These are phyloP conservation scores for Myotis brandtii DNA, from an alignment of 2,113 vertebrate species.

Conservation along the genomic window DNA sequence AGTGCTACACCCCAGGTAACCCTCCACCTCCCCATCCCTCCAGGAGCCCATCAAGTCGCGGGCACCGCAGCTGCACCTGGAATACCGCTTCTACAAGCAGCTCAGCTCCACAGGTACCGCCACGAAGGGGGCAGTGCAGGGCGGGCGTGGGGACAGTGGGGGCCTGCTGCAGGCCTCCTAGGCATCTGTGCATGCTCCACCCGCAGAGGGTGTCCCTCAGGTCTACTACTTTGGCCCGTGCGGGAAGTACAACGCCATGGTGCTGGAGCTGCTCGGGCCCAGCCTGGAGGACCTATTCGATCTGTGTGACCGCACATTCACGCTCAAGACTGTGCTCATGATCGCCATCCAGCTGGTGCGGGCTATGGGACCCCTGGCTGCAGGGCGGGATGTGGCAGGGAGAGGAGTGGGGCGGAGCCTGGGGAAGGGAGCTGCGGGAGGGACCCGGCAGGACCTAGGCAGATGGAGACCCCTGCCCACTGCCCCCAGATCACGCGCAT, in stretches of 20 bases:
- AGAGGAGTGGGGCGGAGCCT: background rate
- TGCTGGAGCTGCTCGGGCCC: constrained; percentile 97
- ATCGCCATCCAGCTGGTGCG: constrained; percentile 99
- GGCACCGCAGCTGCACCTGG: constrained; percentile 97
- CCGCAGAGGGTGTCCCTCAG: constrained; percentile 98
- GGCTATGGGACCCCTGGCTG: background rate
- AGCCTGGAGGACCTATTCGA: constrained; percentile 99
- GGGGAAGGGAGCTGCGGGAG: background rate
- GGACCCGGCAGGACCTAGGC: background rate
- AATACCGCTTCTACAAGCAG: constrained; percentile 99
- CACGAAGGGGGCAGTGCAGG: accelerated
- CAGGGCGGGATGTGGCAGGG: accelerated
- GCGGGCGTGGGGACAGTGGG: background rate
- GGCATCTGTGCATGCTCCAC: accelerated
- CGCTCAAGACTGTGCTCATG: constrained; percentile 99
- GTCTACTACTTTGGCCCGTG: constrained; percentile 99
- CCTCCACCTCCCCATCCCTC: background rate
- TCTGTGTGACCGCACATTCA: constrained; percentile 97
- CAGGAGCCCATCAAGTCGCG: constrained; percentile 99
- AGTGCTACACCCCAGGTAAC: background rate
- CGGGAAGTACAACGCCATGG: constrained; percentile 99
- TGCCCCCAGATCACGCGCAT: constrained; percentile 94
- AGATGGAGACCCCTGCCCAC: background rate
- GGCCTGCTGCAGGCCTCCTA: background rate
- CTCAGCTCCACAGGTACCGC: constrained; percentile 95